These are phyloP conservation scores for Pseudolaguvia tuberculata DNA, from an alignment of 2,113 vertebrate species.

Conservation along the genomic window DNA sequence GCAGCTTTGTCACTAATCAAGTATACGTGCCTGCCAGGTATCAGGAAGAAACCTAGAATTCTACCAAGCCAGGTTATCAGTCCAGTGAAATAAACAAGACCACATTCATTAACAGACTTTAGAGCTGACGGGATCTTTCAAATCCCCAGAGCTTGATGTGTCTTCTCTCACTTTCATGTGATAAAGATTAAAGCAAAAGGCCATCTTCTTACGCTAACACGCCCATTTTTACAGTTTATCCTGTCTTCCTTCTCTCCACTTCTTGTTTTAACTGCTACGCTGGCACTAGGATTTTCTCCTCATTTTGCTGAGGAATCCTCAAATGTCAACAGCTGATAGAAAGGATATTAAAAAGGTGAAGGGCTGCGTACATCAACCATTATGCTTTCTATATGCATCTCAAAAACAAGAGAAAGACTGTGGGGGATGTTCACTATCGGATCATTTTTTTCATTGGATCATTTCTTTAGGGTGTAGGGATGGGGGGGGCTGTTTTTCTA, in stretches of 20 bases:
- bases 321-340: background rate
- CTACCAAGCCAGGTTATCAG: constrained; percentile 34
- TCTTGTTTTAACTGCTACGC: background rate
- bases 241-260: background rate
- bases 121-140: constrained; percentile 18
- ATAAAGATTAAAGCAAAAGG: constrained; percentile 44
- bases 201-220: constrained; percentile 28
- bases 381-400: constrained; percentile 17
- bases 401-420: constrained; percentile 26
- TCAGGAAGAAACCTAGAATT: constrained; percentile 23
- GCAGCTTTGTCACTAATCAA: background rate
- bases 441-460: constrained; percentile 19
- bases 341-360: constrained; percentile 10
- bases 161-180: constrained; percentile 40
- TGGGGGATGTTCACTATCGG: background rate
- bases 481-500: constrained; percentile 23
- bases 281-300: constrained; percentile 6
- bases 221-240: constrained; percentile 21
- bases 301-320: background rate
- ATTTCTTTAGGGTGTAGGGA: constrained; percentile 3
- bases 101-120: constrained; percentile 31
- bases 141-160: constrained; percentile 28
- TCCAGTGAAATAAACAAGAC: constrained; percentile 31
- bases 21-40: constrained; percentile 4
- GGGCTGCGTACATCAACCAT: constrained; percentile 12